phyloP scores from a whole-genome alignment of 2,888 invertebrate genomes.

The Coecobrya sp. region DNA sequence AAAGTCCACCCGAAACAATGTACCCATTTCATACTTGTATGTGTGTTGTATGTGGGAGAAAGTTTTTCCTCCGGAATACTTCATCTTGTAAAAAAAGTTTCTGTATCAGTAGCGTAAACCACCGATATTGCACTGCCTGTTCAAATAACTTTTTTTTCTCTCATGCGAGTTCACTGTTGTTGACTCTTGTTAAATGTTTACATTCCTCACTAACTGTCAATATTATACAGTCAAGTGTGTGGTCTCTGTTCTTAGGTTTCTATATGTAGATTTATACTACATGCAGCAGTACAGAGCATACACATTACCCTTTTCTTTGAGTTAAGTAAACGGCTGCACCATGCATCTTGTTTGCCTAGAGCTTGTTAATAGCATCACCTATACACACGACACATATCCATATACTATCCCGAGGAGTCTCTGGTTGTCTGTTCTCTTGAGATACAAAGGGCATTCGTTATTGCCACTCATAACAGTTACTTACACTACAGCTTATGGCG shows the following conservation, averaged over 20 bases:
- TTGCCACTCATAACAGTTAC: constrained; percentile 40
- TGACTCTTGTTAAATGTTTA: constrained; percentile 53
- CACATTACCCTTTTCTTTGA: constrained; percentile 35
- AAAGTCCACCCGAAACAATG: neutral
- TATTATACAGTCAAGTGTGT: constrained; percentile 35
- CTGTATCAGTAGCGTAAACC: neutral
- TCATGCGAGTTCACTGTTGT: constrained; percentile 10
- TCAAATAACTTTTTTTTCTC: constrained; percentile 24
- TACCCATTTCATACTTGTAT: neutral
- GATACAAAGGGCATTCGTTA: constrained; percentile 52
- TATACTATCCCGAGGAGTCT: neutral
- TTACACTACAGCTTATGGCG: constrained; percentile 35
- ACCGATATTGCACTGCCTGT: constrained; percentile 13
- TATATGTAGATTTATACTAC: neutral
- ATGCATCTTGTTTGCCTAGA: constrained; percentile 48
- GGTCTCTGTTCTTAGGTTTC: constrained; percentile 37
- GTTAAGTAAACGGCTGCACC: constrained; percentile 27
- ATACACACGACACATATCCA: constrained; percentile 8
- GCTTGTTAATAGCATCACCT: constrained; percentile 44
- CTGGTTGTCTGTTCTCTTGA: constrained; percentile 26
- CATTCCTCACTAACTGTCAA: constrained; percentile 49
- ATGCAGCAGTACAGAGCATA: neutral
- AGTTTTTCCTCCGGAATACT: neutral
- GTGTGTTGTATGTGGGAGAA: neutral
- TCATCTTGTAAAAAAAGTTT: constrained; percentile 25